Evolutionary conservation across 2,888 invertebrate species (phyloP).

Genomic region (Calliscelio sp.): DNA sequence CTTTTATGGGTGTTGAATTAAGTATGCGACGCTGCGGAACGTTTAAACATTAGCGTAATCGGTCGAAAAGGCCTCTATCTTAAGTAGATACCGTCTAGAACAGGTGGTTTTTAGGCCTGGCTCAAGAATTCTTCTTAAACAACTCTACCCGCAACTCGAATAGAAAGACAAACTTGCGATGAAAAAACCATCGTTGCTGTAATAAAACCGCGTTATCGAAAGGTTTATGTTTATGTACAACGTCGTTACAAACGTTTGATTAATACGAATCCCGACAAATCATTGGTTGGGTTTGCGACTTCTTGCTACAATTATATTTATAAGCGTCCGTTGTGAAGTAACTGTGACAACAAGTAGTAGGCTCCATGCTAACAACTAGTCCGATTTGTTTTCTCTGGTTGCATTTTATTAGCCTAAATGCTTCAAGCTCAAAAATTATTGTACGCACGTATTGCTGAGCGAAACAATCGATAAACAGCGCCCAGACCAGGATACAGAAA

Average conservation of each 20-base stretch:
- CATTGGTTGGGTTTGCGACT: slow-evolving; percentile 20
- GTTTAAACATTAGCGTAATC: too few species aligned
- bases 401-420: slow-evolving; percentile 32
- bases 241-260: slow-evolving; percentile 63
- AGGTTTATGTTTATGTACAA: slow-evolving; percentile 60
- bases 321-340: slow-evolving; percentile 39
- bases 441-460: slow-evolving; percentile 66
- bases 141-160: slow-evolving; percentile 28
- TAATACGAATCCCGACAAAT: slow-evolving; percentile 22
- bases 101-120: slow-evolving; percentile 50
- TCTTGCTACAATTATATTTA: too few species aligned
- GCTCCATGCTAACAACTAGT: slow-evolving; percentile 50
- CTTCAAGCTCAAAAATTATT: slow-evolving; percentile 66
- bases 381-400: slow-evolving; percentile 1
- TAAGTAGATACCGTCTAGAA: slow-evolving; percentile 54
- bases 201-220: slow-evolving; percentile 63
- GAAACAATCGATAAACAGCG: slow-evolving; percentile 54
- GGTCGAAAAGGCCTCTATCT: slow-evolving; percentile 44
- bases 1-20: too few species aligned
- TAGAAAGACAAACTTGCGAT: slow-evolving; percentile 35
- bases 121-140: slow-evolving; percentile 18
- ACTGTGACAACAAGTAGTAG: slow-evolving; percentile 49
- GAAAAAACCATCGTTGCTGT: slow-evolving; percentile 50
- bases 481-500: too few species aligned
- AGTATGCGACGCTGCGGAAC: too few species aligned